phyloP scores from a whole-genome alignment of 64 coral and sea anemone species.

The Cladopsammia gracilis region DNA sequence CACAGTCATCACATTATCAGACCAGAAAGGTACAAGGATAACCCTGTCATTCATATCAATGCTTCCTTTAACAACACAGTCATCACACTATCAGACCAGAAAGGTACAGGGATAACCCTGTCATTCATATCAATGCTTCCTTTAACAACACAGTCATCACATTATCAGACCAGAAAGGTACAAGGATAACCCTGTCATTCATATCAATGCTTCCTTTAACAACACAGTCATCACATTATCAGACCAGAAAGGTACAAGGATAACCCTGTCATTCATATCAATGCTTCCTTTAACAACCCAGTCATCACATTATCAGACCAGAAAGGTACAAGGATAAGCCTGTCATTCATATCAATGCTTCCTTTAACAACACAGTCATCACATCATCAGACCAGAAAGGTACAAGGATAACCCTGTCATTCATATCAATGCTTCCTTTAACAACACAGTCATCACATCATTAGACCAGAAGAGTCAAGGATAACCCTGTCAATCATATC shows the following conservation, averaged over 20 bases:
- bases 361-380: constrained; percentile 94
- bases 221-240: constrained; percentile 93
- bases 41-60: constrained; percentile 91
- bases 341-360: constrained; percentile 90
- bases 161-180: constrained; percentile 84
- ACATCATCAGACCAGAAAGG: constrained; percentile 84
- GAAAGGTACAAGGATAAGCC: constrained; percentile 78
- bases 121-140: constrained; percentile 92
- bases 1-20: constrained; percentile 88
- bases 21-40: constrained; percentile 78
- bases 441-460: constrained; percentile 92
- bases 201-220: constrained; percentile 93
- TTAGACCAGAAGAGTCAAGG: constrained; percentile 82
- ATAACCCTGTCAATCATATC: constrained; percentile 87
- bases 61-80: constrained; percentile 96
- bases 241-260: constrained; percentile 81
- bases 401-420: constrained; percentile 83
- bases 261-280: constrained; percentile 88
- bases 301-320: constrained; percentile 89
- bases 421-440: constrained; percentile 93
- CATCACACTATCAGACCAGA: constrained; percentile 85
- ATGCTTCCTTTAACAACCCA: constrained; percentile 94
- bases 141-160: constrained; percentile 96
- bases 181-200: constrained; percentile 80
- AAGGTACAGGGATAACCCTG: constrained; percentile 77